phyloP scores from a whole-genome alignment of 2,888 invertebrate species.

The Aporophyla nigra region DNA sequence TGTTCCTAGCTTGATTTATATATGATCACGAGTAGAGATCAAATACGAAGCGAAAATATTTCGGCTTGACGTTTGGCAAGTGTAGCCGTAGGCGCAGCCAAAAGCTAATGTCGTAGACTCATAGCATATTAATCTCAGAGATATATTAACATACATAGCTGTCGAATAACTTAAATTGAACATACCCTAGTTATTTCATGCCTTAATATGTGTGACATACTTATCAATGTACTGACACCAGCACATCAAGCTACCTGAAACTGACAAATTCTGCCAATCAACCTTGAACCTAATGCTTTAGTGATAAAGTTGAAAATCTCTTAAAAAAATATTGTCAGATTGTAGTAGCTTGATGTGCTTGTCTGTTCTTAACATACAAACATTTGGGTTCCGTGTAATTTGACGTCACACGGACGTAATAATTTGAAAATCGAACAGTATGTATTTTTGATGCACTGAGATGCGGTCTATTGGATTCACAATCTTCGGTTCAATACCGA shows the following conservation, averaged over 20 bases:
- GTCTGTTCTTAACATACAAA: constrained; percentile 8
- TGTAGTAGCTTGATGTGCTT: too few relatives aligned
- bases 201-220: constrained; percentile 23
- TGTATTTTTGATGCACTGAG: too few relatives aligned
- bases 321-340: too few relatives aligned
- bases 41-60: constrained; percentile 12
- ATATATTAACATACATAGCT: constrained; percentile 34
- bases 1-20: not conserved
- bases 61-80: constrained; percentile 2
- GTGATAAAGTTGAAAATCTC: too few relatives aligned
- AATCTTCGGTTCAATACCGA: too few relatives aligned
- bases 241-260: too few relatives aligned
- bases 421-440: too few relatives aligned
- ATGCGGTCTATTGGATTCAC: too few relatives aligned
- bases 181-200: constrained; percentile 30
- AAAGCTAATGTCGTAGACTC: not conserved
- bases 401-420: too few relatives aligned
- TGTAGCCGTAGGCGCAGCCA: constrained; percentile 11
- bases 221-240: not conserved
- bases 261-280: too few relatives aligned
- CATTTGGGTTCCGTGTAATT: not conserved
- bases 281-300: too few relatives aligned
- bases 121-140: constrained; percentile 39
- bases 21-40: not conserved
- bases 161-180: constrained; percentile 49